Conservation (phyloP, 2,888 invertebrate species). For the Drosophila nr. perissopoda region DNA sequence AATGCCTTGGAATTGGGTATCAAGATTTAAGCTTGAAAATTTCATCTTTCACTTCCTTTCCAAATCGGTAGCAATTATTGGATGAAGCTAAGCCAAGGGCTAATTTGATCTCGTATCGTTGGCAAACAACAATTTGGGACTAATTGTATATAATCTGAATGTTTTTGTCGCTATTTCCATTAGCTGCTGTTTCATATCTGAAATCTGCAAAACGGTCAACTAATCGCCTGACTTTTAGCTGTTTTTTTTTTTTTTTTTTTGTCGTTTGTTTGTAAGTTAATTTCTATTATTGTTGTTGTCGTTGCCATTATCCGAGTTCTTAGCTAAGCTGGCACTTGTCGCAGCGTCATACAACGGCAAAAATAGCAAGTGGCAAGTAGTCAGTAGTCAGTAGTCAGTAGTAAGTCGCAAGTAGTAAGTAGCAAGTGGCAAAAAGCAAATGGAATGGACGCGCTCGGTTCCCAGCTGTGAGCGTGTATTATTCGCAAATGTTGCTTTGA, state of each 20-base stretch:
- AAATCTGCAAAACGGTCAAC: conserved; percentile 63
- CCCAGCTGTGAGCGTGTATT: conserved; percentile 51
- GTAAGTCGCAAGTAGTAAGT: conserved; percentile 21
- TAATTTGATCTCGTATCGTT: conserved; percentile 43
- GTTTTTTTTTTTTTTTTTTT: conserved; percentile 14
- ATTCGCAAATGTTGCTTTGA: conserved; percentile 69
- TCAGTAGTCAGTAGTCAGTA: conserved; percentile 9
- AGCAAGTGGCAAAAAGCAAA: conserved; percentile 42
- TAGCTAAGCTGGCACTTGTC: conserved; percentile 61
- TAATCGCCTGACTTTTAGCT: conserved; percentile 53
- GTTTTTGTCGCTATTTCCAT: conserved; percentile 47
- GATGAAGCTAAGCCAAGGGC: conserved; percentile 31
- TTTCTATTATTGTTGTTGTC: conserved; percentile 66
- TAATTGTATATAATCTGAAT: conserved; percentile 49
- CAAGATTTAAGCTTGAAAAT: neutral
- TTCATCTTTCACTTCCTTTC: conserved; percentile 4
- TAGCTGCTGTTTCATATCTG: conserved; percentile 46
- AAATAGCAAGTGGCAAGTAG: conserved; percentile 18
- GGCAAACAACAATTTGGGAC: conserved; percentile 35
- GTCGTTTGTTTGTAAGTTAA: conserved; percentile 50
- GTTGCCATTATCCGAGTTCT: conserved; percentile 46
- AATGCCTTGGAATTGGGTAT: neutral
- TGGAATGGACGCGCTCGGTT: conserved; percentile 66
- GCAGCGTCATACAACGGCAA: conserved; percentile 59
- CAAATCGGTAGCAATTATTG: conserved; percentile 32